Evolutionary conservation across 2,888 invertebrate species (phyloP).

Genomic region (Limnephilus rhombicus): DNA sequence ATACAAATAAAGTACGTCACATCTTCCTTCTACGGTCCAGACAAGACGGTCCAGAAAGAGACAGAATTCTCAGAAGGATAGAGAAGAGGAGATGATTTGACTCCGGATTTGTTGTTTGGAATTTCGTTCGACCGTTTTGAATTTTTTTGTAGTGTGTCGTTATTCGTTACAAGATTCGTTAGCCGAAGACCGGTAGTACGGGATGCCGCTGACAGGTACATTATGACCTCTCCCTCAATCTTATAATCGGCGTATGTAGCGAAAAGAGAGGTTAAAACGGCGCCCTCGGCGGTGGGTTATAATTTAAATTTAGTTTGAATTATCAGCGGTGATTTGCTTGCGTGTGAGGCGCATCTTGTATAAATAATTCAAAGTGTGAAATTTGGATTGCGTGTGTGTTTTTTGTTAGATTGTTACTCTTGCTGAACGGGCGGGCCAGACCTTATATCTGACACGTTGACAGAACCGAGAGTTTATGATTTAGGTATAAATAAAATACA

Average conservation of each 20-base stretch:
- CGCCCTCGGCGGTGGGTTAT: not conserved
- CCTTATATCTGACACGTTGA: not conserved
- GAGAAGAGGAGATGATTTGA: slow-evolving; percentile 39
- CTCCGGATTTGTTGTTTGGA: slow-evolving; percentile 24
- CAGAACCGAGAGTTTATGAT: not conserved
- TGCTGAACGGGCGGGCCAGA: not conserved
- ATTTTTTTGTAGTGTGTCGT: not conserved
- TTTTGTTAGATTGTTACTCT: not conserved
- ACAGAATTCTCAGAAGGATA: slow-evolving; percentile 45
- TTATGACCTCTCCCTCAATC: not conserved
- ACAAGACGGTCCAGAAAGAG: slow-evolving; percentile 32
- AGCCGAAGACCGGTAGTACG: not conserved
- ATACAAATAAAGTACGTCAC: not conserved
- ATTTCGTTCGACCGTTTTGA: not conserved
- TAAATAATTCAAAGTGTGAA: not conserved
- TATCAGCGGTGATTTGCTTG: not conserved
- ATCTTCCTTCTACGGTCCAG: not conserved
- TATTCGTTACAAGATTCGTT: slow-evolving; percentile 1
- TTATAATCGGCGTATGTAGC: not conserved
- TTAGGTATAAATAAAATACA: too few relatives aligned
- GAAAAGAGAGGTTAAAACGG: not conserved
- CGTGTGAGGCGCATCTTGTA: not conserved
- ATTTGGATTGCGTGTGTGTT: not conserved
- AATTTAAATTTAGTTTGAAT: not conserved
- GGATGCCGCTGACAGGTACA: not conserved